Conservation (phyloP, 2,797 vertebrate genomes). For the Xerus rutilus region DNA sequence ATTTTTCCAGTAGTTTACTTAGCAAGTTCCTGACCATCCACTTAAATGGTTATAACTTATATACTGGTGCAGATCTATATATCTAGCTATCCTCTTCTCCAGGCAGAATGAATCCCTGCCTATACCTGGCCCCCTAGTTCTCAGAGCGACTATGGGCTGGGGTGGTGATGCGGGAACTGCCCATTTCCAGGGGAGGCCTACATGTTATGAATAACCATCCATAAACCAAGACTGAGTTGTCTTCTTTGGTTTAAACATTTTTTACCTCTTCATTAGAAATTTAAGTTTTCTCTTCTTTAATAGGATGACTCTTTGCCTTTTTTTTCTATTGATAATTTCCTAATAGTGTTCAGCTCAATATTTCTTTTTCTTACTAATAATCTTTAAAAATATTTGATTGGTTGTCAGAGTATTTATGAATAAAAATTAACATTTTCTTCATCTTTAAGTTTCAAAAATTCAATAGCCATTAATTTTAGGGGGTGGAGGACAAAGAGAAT, state of each 20-base stretch:
- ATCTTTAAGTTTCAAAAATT: not conserved
- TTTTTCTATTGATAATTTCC: not conserved
- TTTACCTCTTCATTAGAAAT: conserved; percentile 7
- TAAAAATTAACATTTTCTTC: not conserved
- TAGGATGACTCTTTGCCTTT: not conserved
- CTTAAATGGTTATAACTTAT: not conserved
- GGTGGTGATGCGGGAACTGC: not conserved
- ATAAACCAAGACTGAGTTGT: not conserved
- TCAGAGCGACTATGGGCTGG: not conserved
- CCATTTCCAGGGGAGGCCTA: not conserved
- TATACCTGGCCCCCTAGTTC: not conserved
- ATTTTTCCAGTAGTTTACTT: not conserved
- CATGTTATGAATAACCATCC: not conserved
- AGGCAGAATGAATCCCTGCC: not conserved
- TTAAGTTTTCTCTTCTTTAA: not conserved
- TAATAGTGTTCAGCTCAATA: not conserved
- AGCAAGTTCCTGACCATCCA: not conserved
- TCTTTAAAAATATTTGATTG: not conserved
- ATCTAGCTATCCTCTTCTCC: not conserved
- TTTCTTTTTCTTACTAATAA: not conserved
- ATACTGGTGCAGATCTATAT: not conserved
- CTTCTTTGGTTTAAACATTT: not conserved
- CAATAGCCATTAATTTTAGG: not conserved
- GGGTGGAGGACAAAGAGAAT: not conserved
- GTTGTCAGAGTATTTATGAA: not conserved